A percentile compares a stretch with the other conserved stretches of the same genome.
phyloP scores from a whole-genome alignment of 2,113 vertebrate genomes.

The Lepus europaeus region DNA sequence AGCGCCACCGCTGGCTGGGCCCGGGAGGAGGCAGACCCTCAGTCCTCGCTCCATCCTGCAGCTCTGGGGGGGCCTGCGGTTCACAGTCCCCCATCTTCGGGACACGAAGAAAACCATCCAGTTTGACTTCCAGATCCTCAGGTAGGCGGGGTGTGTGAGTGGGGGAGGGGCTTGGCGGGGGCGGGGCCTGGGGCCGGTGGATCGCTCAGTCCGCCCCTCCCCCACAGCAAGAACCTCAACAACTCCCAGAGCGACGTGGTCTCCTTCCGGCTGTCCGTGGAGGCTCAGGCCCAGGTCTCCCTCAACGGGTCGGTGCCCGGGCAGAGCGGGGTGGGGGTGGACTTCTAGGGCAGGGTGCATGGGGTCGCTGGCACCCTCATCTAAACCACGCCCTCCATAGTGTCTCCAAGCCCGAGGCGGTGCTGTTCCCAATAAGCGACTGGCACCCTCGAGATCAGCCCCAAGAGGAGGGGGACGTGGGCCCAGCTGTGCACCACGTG shows the following conservation, averaged over 20 bases:
- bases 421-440: slow-evolving; percentile 90
- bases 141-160: slow-evolving; percentile 83
- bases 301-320: slow-evolving; percentile 91
- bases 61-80: slow-evolving; percentile 94
- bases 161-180: too few relatives aligned
- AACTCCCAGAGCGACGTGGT: slow-evolving; percentile 94
- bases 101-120: slow-evolving; percentile 92
- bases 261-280: slow-evolving; percentile 90
- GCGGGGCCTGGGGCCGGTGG: too few relatives aligned
- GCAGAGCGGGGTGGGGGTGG: not conserved
- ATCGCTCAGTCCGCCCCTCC: not conserved
- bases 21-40: rapidly evolving
- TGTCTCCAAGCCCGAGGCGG: slow-evolving; percentile 93
- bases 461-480: slow-evolving; percentile 89
- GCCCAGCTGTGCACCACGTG: slow-evolving; percentile 92
- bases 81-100: slow-evolving; percentile 92
- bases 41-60: slow-evolving; percentile 62
- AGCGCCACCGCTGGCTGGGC: not conserved
- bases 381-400: slow-evolving; percentile 81
- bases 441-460: slow-evolving; percentile 89
- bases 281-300: slow-evolving; percentile 91
- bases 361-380: not conserved
- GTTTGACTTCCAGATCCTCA: slow-evolving; percentile 95
- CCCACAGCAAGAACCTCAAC: slow-evolving; percentile 95
- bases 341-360: not conserved